A percentile compares a stretch with the other conserved stretches of the same genome.
Conservation (phyloP, 2,888 invertebrate genomes). For the Drosophila ustulata region DNA sequence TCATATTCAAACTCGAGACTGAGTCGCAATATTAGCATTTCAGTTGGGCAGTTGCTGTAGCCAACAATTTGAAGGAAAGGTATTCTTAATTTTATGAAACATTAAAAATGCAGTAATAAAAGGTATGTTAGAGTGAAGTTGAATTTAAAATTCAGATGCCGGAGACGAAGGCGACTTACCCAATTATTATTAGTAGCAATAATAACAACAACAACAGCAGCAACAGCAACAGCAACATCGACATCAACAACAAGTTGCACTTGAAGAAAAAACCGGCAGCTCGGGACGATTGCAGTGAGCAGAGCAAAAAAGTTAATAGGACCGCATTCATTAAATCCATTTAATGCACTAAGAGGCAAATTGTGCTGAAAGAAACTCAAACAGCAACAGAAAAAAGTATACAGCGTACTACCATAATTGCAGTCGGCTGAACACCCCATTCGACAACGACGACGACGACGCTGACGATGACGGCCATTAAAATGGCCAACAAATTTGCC, state of each 20-base stretch:
- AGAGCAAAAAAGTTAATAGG: conserved; percentile 77
- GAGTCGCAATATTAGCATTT: no score
- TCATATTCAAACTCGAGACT: neutral
- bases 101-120: conserved; percentile 63
- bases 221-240: neutral
- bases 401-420: conserved; percentile 73
- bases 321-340: conserved; percentile 84
- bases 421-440: conserved; percentile 73
- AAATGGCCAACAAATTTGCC: conserved; percentile 77
- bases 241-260: conserved; percentile 26
- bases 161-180: conserved; percentile 60
- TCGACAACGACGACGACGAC: conserved; percentile 46
- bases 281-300: conserved; percentile 32
- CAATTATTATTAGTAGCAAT: conserved; percentile 73
- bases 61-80: conserved; percentile 54
- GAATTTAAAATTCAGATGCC: conserved; percentile 72
- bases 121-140: conserved; percentile 57
- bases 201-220: conserved; percentile 12
- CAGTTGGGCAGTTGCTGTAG: conserved; percentile 3
- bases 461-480: conserved; percentile 70
- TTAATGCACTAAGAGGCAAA: conserved; percentile 82
- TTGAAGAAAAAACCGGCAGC: conserved; percentile 45
- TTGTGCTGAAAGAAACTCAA: conserved; percentile 71
- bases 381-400: conserved; percentile 25
- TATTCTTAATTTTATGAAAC: conserved; percentile 48